Evolutionary conservation across 2,797 vertebrate genomes (phyloP).

Genomic region (Hylomyscus alleni): DNA sequence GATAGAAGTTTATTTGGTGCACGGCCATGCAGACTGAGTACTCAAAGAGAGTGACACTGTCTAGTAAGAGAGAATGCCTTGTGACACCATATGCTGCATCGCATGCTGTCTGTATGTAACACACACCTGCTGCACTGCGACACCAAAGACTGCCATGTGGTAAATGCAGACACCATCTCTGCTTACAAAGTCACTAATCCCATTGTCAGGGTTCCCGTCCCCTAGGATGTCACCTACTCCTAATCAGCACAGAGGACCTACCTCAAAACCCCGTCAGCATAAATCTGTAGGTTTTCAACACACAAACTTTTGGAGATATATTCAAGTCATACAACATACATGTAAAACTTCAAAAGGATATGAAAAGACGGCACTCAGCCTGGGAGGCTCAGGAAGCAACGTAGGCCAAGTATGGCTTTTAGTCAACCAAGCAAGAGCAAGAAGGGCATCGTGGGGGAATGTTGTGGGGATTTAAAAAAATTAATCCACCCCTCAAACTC

Average conservation of each 20-base stretch:
- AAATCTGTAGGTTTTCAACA: neutral
- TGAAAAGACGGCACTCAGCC: neutral
- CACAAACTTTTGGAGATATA: neutral
- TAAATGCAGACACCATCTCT: neutral
- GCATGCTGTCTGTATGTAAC: no score
- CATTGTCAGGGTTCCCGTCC: no score
- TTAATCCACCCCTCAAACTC: no score
- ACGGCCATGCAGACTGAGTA: neutral
- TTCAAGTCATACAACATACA: neutral
- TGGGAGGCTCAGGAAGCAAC: neutral
- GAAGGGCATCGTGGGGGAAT: neutral
- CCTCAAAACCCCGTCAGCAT: neutral
- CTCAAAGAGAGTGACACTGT: neutral
- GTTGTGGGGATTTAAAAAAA: no score
- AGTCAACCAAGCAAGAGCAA: neutral
- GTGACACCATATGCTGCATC: no score
- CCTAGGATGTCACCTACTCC: neutral
- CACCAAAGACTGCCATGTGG: neutral
- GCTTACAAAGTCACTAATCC: neutral
- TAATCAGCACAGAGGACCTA: neutral
- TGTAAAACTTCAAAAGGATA: neutral
- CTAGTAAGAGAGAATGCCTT: neutral
- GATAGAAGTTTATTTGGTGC: neutral
- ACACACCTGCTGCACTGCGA: neutral
- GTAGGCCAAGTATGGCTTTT: neutral